Percentiles rank a stretch among this genome's conserved stretches.
Evolutionary conservation across 2,797 vertebrate genomes (phyloP).

Genomic region (Microtus californicus): DNA sequence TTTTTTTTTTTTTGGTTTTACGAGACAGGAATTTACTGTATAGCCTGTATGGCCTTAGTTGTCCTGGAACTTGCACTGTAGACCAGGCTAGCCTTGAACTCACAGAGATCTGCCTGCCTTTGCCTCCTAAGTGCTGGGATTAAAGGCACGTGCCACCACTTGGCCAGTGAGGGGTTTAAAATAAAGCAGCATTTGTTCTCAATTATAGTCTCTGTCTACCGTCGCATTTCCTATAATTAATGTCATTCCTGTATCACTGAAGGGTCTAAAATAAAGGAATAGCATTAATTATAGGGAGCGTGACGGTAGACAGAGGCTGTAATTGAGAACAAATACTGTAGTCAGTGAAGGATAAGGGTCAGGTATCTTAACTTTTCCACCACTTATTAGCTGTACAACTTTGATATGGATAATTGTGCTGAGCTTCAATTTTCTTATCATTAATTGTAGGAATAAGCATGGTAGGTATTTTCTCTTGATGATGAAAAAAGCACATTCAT

Average conservation of each 20-base stretch:
- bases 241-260: too few species aligned
- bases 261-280: not conserved
- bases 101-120: not conserved
- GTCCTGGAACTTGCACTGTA: not conserved
- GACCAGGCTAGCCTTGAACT: not conserved
- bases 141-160: not conserved
- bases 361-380: not conserved
- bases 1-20: not conserved
- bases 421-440: conserved; percentile 4
- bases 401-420: not conserved
- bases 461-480: conserved; percentile 10
- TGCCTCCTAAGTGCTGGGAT: not conserved
- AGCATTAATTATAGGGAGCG: not conserved
- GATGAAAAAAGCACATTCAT: conserved; percentile 17
- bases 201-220: too few species aligned
- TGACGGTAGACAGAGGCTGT: not conserved
- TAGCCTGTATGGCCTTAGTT: not conserved
- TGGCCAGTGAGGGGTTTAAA: not conserved
- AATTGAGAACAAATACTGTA: not conserved
- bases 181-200: not conserved
- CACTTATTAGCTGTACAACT: not conserved
- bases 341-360: not conserved
- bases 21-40: not conserved
- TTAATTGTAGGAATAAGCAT: not conserved
- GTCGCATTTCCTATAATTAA: too few species aligned